A percentile compares a stretch with the other conserved stretches of the same genome.
Conservation (phyloP, 2,888 invertebrate species). For the Cephonodes hylas region DNA sequence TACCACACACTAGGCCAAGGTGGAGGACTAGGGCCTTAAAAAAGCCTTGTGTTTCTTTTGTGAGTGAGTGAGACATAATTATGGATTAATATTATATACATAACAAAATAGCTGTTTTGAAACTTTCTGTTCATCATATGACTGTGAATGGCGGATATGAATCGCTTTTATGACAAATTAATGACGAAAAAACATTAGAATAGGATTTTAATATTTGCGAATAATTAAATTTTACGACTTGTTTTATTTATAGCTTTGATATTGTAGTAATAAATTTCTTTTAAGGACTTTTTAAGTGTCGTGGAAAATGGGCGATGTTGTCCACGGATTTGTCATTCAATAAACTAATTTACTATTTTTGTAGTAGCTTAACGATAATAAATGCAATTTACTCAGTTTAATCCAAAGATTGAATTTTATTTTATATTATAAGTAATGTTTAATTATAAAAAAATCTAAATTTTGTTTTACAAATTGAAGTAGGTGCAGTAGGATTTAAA, state of each 20-base stretch:
- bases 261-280: neutral
- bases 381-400: too few species aligned
- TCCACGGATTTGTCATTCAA: neutral
- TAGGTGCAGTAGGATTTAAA: too few species aligned
- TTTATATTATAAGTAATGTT: too few species aligned
- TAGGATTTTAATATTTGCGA: neutral
- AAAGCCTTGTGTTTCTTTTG: too few species aligned
- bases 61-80: too few species aligned
- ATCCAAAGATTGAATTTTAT: too few species aligned
- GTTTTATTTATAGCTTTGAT: conserved; percentile 14
- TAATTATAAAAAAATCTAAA: too few species aligned
- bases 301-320: neutral
- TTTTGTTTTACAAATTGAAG: too few species aligned
- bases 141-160: neutral
- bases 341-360: neutral
- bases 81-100: neutral
- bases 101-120: neutral
- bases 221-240: conserved; percentile 11
- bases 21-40: too few species aligned
- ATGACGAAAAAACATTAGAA: neutral
- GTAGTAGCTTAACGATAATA: too few species aligned
- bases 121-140: neutral
- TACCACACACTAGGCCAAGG: too few species aligned
- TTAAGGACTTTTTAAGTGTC: neutral
- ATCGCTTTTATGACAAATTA: neutral